phyloP scores from a whole-genome alignment of 2,888 invertebrate genomes.

The Ferdinandea cuprea region DNA sequence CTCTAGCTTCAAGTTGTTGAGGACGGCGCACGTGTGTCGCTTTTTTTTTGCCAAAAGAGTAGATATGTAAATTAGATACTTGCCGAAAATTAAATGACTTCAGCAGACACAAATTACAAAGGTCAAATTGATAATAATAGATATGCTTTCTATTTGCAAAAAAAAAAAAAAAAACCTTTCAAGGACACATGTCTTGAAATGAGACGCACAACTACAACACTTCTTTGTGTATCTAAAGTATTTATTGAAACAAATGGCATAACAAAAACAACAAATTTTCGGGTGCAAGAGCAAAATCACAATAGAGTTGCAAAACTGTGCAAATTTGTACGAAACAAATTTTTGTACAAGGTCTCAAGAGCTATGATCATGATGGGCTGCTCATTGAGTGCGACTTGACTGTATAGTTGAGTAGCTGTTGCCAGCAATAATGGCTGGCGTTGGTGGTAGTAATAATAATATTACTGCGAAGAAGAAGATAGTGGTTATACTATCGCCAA shows the following conservation, averaged over 20 bases:
- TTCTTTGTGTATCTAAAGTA: conserved; percentile 40
- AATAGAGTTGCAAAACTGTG: conserved; percentile 56
- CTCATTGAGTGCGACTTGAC: conserved; percentile 33
- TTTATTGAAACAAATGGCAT: conserved; percentile 14
- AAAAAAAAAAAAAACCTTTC: conserved; percentile 52
- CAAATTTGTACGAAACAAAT: conserved; percentile 52
- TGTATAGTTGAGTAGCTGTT: conserved; percentile 26
- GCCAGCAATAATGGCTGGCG: not conserved
- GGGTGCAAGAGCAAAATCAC: conserved; percentile 32
- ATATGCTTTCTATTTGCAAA: conserved; percentile 35
- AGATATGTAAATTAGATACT: conserved; percentile 48
- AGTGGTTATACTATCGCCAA: conserved; percentile 37
- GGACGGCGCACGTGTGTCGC: conserved; percentile 52
- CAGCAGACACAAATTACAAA: conserved; percentile 61
- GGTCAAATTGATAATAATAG: conserved; percentile 64
- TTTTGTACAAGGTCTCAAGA: conserved; percentile 55
- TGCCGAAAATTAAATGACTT: conserved; percentile 51
- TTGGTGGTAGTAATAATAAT: conserved; percentile 15
- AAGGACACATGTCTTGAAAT: conserved; percentile 62
- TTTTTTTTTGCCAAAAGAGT: conserved; percentile 42
- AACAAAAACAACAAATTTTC: conserved; percentile 13
- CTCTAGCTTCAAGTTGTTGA: conserved; percentile 22
- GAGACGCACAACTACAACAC: conserved; percentile 38
- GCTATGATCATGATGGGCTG: conserved; percentile 19
- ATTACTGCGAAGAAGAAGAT: conserved; percentile 40